Base-by-base conservation (phyloP, 2,888 invertebrate genomes). In the Sericinus montela region DNA sequence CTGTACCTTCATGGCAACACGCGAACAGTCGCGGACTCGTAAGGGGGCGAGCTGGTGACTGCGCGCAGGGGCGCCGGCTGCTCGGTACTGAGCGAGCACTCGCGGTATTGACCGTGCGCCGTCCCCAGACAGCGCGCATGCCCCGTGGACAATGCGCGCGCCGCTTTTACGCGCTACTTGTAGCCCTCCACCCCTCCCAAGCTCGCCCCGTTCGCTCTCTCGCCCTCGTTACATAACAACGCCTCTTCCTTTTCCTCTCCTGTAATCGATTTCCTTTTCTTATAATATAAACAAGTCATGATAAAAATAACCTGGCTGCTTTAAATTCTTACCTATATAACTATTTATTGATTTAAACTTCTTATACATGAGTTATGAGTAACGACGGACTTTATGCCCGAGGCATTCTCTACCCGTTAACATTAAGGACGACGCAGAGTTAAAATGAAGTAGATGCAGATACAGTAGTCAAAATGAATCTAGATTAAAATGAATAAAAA, bases 1-100 rank as follows among this genome's bases (percentile, higher is more conserved):
- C 72, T 73, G 65, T 87, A 87, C 87, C 87, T 87, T 83, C 87
- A 87, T 87, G 72, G 84, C 85, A 83, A 86, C 83, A 74, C 70
- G 56, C 70, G 70, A 66, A 53, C 52, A 55, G 57, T 51, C 54
- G 51, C 56, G 58, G 57, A 56, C 59, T 58, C 57, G 53, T 51
- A 45, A 52, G 51, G 46, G 25, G 46, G 53, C 52, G 52, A 54
- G 56, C 55, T 44, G 51, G 38, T 48, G 39, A 44, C 51, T 55
- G 61, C 58, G 58, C 61, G 58, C 58, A 54, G 49, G 49, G 57
- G 62, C 62, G 58, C 58, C 58, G 55, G 56, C 52, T 41, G 56
- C 54, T 57, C 57, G 62, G 47, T 54, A 62, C 62, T 60, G 60
- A 56, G 62, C 67, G 58, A 58, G 59, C 48, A 57, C 56, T 62